Conservation (phyloP, 2,113 vertebrate genomes). For the Microtus pennsylvanicus region DNA sequence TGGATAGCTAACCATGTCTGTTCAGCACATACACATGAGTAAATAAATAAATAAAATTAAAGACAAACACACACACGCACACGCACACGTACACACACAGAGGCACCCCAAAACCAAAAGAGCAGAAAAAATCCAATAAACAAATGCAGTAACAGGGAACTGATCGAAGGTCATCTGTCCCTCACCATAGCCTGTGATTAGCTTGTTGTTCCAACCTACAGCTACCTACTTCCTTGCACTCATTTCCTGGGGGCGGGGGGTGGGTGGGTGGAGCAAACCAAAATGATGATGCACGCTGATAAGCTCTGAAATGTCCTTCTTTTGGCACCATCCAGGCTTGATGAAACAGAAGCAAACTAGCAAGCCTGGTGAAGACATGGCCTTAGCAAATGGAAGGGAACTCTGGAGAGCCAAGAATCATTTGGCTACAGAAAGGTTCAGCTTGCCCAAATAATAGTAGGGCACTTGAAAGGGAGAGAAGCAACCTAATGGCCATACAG, state of each 20-base stretch:
- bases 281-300: constrained; percentile 53
- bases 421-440: not conserved
- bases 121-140: constrained; percentile 21
- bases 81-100: not conserved
- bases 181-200: constrained; percentile 45
- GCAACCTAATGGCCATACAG: not conserved
- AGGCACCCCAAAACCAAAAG: not conserved
- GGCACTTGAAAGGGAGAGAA: not conserved
- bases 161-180: constrained; percentile 65
- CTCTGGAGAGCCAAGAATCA: not conserved
- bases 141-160: constrained; percentile 13
- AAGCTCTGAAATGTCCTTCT: constrained; percentile 27
- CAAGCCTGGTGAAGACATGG: not conserved
- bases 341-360: constrained; percentile 50
- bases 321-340: constrained; percentile 26
- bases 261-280: not conserved
- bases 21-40: constrained; percentile 56
- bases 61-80: not conserved
- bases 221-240: not conserved
- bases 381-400: constrained; percentile 18
- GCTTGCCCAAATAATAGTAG: constrained; percentile 16
- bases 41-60: constrained; percentile 74
- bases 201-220: constrained; percentile 49
- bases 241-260: not conserved
- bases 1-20: constrained; percentile 70